Conservation (phyloP, 1,140 invertebrate species). For the Artemia franciscana region DNA sequence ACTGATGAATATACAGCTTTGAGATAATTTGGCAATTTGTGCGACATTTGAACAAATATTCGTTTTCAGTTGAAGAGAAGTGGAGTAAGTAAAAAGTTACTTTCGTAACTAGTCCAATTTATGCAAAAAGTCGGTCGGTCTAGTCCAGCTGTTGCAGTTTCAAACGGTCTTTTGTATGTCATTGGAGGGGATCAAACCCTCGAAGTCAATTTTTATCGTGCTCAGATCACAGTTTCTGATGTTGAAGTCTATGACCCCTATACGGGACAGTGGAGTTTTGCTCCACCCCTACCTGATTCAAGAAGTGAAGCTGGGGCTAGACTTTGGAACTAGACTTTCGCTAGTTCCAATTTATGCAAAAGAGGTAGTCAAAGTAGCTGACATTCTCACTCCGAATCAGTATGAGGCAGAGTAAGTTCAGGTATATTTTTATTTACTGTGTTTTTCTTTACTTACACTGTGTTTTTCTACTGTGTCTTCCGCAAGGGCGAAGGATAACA, state of each 20-base stretch:
- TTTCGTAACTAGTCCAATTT: constrained; percentile 45
- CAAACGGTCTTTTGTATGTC: constrained; percentile 53
- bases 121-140: constrained; percentile 50
- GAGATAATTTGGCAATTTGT: too few species aligned
- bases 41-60: too few species aligned
- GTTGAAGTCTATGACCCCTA: constrained; percentile 60
- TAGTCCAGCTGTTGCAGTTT: constrained; percentile 57
- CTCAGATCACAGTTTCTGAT: constrained; percentile 48
- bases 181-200: constrained; percentile 53
- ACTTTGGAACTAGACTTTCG: too few species aligned
- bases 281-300: constrained; percentile 46
- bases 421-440: too few species aligned
- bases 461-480: too few species aligned
- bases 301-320: constrained; percentile 66
- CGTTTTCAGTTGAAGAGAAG: too few species aligned
- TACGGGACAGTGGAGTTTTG: constrained; percentile 47
- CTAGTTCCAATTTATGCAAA: constrained; percentile 64
- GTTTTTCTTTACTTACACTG: too few species aligned
- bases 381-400: constrained; percentile 90
- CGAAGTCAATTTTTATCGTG: constrained; percentile 54
- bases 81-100: constrained; percentile 30
- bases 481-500: too few species aligned
- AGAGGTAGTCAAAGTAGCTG: constrained; percentile 59
- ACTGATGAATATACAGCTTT: too few species aligned
- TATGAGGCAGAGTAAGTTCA: constrained; percentile 78